Evolutionary conservation across 92 coral and sea anemone genomes (phyloP).

Genomic region (Paragorgia papillata): DNA sequence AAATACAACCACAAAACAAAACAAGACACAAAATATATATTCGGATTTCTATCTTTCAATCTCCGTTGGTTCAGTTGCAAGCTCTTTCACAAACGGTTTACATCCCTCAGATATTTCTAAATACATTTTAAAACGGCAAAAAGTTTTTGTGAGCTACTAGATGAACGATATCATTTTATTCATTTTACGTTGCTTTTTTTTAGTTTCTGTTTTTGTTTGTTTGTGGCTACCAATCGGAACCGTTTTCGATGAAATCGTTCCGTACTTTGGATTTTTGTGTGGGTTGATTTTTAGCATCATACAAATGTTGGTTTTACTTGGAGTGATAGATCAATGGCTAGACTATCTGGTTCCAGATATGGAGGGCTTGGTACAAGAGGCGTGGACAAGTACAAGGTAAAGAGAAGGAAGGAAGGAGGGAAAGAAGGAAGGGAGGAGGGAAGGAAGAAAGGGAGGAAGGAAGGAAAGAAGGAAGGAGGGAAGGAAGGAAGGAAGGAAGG

Average conservation of each 20-base stretch:
- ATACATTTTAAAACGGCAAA: too few species aligned
- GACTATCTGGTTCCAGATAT: neutral
- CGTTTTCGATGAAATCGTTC: slow-evolving; percentile 9
- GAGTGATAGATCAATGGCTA: neutral
- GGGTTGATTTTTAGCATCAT: slow-evolving; percentile 69
- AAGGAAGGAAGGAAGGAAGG: neutral
- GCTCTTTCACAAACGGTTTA: too few species aligned
- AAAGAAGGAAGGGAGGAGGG: neutral
- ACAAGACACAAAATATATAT: too few species aligned
- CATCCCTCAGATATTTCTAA: too few species aligned
- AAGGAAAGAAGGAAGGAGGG: neutral
- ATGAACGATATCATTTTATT: too few species aligned
- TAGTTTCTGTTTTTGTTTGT: slow-evolving; percentile 29
- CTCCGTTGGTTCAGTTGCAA: too few species aligned
- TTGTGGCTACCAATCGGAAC: slow-evolving; percentile 40
- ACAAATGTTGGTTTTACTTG: slow-evolving; percentile 69
- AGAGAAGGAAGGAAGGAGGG: slow-evolving; percentile 3
- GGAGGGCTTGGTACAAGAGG: neutral
- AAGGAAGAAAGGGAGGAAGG: neutral
- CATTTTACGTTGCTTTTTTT: too few species aligned
- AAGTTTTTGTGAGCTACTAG: too few species aligned
- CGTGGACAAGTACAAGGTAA: slow-evolving; percentile 2
- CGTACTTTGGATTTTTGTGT: slow-evolving; percentile 70
- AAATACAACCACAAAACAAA: too few species aligned
- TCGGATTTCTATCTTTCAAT: too few species aligned